Base-by-base conservation (phyloP, 2,888 invertebrate genomes). In the Eudiplozoon nipponicum region DNA sequence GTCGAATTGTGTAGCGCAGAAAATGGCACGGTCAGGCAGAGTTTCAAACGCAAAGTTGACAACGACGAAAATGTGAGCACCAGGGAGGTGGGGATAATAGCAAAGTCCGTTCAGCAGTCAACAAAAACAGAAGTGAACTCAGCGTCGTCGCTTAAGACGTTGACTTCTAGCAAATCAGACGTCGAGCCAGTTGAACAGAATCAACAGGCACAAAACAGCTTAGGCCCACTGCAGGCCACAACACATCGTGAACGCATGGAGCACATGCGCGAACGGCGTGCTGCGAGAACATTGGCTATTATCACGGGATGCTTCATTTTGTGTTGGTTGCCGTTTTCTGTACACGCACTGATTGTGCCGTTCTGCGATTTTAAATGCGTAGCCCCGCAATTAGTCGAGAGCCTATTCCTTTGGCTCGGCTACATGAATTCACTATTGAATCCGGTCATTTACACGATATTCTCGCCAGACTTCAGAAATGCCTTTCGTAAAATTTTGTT, bases 401-500 rank as follows among this genome's bases (percentile, higher is more conserved):
- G 5, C 13, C 11, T 31, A n/a, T n/a, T n/a, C 22, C n/a, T 36
- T 3, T 43, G 43, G 43, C 28, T 43, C 5, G 43, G 43, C 17
- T 43, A 43, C 28, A 22, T 45, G 15, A 43, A 43, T 36, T 43
- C 40, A 18, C 35, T 43, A 13, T 31, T 43, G 15, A 43, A 43
- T 35, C 43, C 43, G 2, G 22, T 43, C n/a, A 43, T 43, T 20
- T 43, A 43, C 19, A 43, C 43, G 20, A 43, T 43, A 3, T 43
- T 43, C 21, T 43, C 43, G n/a, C 43, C 43, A 23, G 43, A 43
- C 18, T 43, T 43, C 31, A 5, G 43, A 18, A 44, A 31, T 29
- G 43, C 43, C 5, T 43, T 43, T 23, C 20, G 44, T 19, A 43
- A 43, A 34, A 43, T 43, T 28, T 22, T 43, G 9, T 43, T 43